Conservation (phyloP, 2,888 invertebrate species). For the Pachliopta kotzebuea region DNA sequence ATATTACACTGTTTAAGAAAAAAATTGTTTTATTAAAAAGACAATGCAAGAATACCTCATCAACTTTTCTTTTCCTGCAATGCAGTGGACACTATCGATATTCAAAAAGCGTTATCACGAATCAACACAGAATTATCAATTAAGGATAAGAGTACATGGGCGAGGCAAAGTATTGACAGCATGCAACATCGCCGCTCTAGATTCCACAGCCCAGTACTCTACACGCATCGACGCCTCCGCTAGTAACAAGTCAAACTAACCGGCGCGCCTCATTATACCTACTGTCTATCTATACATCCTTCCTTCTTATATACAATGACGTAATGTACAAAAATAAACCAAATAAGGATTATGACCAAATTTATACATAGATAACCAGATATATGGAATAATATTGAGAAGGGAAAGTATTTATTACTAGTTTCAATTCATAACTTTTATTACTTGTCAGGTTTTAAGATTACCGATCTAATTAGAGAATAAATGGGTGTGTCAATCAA, state of each 20-base stretch:
- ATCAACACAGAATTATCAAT: slow-evolving; percentile 31
- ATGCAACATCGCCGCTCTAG: slow-evolving; percentile 41
- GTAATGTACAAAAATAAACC: slow-evolving; percentile 79
- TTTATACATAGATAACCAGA: slow-evolving; percentile 39
- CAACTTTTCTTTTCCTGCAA: slow-evolving; percentile 40
- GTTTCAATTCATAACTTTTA: not conserved
- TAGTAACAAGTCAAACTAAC: slow-evolving; percentile 32
- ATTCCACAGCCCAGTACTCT: slow-evolving; percentile 39
- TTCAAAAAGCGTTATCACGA: slow-evolving; percentile 37
- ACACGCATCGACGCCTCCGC: slow-evolving; percentile 46
- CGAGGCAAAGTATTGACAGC: slow-evolving; percentile 31
- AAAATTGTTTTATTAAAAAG: not conserved
- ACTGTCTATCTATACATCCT: slow-evolving; percentile 33
- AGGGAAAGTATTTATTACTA: not conserved
- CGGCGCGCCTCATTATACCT: slow-evolving; percentile 17
- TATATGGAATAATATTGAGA: not conserved
- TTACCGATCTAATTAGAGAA: slow-evolving; percentile 49
- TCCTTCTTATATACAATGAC: slow-evolving; percentile 62
- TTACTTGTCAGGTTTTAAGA: slow-evolving; percentile 7
- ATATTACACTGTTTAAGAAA: not conserved
- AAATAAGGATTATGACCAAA: slow-evolving; percentile 61
- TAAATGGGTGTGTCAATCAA: slow-evolving; percentile 68
- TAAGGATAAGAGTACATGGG: slow-evolving; percentile 40
- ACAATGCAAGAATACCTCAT: slow-evolving; percentile 31
- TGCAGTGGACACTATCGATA: slow-evolving; percentile 41